Evolutionary conservation across 2,113 vertebrate genomes (phyloP), one percentile per base, ranked within the genome.

Genomic region (Athene cunicularia): DNA sequence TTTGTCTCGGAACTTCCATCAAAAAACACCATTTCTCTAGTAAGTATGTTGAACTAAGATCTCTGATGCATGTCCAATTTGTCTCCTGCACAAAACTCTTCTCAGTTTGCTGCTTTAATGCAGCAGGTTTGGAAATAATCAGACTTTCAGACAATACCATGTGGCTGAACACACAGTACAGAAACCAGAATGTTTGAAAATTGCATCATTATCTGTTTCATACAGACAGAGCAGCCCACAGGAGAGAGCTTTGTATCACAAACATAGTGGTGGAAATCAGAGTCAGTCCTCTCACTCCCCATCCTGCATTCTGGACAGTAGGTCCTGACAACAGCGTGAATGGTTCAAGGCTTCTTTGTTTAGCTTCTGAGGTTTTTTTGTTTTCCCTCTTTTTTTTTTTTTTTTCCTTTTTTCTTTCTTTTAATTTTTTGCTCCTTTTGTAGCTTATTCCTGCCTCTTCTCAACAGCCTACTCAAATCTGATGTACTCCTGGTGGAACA

Each of bases 81-180:
- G 84, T 79, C 83, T 96, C 37, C 73, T 91, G 76, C 73, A 33
- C 76, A 89, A 43, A 37, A 55, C 84, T 55, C 80, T 24, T 24
- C 67, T 93, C 58, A 28, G 67, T 83, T 74, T 74, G 72, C 86
- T 59, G 47, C 73, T 89, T 89, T 63, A 84, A 52, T 81, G 89
- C 68, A 84, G 55, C 28, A 28, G 55, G 41, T 63, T 89, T 0
- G 0, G 80, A 74, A 93, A 63, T 67, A 84, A 73, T 49, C 79
- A 71, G 93, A 47, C 80, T 94, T 91, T 47, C 87, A 84, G 74
- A 64, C 63, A 17, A 28, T 19, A 47, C 37, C 2, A 1, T 41
- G 80, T 86, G 88, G 33, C 63, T 77, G 72, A 88, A 76, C 80
- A 79, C n/a, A 10, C 50, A 33, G 41, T 68, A 59, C 33, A 91